Conservation (phyloP, 2,113 vertebrate species). For the Excalfactoria chinensis region DNA sequence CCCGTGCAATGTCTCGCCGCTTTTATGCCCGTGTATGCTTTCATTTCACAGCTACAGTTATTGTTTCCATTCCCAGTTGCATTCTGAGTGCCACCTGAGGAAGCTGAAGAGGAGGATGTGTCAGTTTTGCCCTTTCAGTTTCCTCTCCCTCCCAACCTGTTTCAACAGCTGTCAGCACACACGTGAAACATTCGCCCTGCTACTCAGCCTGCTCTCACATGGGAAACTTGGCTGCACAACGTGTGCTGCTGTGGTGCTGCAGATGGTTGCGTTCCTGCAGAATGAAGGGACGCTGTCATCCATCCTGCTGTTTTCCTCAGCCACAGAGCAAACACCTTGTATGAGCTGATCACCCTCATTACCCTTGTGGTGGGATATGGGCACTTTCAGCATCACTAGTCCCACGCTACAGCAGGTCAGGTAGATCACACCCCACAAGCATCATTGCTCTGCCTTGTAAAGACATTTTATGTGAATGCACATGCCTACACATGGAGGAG, state of each 20-base stretch:
- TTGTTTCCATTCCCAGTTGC: fast-evolving
- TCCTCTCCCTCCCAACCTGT: fast-evolving
- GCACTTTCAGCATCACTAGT: background rate
- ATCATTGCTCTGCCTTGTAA: background rate
- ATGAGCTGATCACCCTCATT: background rate
- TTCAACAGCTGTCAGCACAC: background rate
- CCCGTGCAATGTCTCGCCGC: too few species aligned
- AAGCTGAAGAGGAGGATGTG: background rate
- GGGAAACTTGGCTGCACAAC: background rate
- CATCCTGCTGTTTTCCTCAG: fast-evolving
- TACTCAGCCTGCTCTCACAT: background rate
- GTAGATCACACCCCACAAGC: background rate
- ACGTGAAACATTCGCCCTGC: background rate
- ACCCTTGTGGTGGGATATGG: background rate
- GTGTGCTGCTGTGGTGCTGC: background rate
- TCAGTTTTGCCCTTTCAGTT: background rate
- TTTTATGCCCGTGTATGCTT: background rate
- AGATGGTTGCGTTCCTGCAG: background rate
- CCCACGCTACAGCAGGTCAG: background rate
- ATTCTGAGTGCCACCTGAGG: background rate
- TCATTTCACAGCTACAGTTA: background rate
- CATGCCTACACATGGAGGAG: background rate
- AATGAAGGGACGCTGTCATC: background rate
- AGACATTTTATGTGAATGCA: background rate
- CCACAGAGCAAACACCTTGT: background rate